Percentiles rank a stretch among this genome's conserved stretches.
These are phyloP conservation scores for Parauchenoglanis punctatus DNA, from an alignment of 2,797 vertebrate genomes.

Conservation along the genomic window DNA sequence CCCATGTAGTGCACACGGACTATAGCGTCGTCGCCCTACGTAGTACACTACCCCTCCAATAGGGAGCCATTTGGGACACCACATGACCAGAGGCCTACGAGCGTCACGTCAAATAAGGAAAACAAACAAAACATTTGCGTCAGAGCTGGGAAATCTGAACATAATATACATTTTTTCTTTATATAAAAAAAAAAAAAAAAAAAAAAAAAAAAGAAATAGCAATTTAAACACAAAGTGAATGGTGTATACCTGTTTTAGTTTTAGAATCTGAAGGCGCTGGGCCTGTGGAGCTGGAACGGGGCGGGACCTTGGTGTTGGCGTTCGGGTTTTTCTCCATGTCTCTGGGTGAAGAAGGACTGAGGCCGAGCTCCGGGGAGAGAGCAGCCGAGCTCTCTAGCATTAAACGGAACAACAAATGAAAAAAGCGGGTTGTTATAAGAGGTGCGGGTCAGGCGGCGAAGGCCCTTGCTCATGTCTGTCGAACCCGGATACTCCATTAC, in stretches of 20 bases:
- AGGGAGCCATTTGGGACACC: background rate
- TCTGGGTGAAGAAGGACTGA: slow-evolving; percentile 67
- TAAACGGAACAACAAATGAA: slow-evolving; percentile 67
- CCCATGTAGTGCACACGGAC: background rate
- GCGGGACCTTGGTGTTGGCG: slow-evolving; percentile 86
- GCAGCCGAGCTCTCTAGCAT: slow-evolving; percentile 75
- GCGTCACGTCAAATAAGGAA: background rate
- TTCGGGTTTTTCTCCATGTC: slow-evolving; percentile 81
- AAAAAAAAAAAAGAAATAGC: background rate
- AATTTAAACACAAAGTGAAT: background rate
- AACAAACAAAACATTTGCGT: background rate
- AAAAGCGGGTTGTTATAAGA: slow-evolving; percentile 71
- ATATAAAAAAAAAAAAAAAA: background rate
- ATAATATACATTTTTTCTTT: background rate
- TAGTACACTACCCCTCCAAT: background rate
- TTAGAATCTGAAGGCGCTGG: slow-evolving; percentile 88
- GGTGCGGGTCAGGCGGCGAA: slow-evolving; percentile 82
- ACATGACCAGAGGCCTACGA: background rate
- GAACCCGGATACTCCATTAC: slow-evolving; percentile 90
- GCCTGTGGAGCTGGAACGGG: slow-evolving; percentile 88
- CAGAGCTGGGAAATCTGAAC: background rate
- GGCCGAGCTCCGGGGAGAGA: slow-evolving; percentile 82
- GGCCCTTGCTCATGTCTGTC: slow-evolving; percentile 93
- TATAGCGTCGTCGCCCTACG: background rate
- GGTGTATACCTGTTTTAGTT: slow-evolving; percentile 86